phyloP scores from a whole-genome alignment of 2,113 vertebrate genomes.

The Malurus melanocephalus region DNA sequence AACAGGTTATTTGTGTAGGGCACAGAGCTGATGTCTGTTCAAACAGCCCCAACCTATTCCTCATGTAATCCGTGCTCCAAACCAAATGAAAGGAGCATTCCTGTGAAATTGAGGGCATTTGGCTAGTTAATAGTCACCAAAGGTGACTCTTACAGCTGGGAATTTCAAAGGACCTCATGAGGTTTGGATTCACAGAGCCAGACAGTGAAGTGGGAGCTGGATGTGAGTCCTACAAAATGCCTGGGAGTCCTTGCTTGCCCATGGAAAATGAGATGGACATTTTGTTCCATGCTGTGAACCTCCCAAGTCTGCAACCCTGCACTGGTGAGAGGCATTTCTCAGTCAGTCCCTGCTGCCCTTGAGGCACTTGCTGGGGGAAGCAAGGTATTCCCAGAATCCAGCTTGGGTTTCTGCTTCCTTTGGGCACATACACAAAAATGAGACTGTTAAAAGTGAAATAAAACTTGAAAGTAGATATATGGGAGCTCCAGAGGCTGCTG shows the following conservation, averaged over 20 bases:
- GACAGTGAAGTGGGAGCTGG: background rate
- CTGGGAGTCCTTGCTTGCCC: background rate
- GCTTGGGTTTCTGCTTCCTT: background rate
- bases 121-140: background rate
- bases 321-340: rapidly evolving
- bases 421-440: background rate
- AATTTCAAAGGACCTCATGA: background rate
- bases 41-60: background rate
- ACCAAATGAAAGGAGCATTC: background rate
- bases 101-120: background rate
- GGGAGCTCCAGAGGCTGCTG: background rate
- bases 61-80: background rate
- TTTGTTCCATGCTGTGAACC: background rate
- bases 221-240: background rate
- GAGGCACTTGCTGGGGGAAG: background rate
- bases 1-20: background rate
- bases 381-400: background rate
- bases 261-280: background rate
- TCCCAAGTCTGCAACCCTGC: background rate
- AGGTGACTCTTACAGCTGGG: background rate
- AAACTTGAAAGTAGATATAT: background rate
- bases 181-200: background rate
- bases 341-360: background rate
- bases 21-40: background rate
- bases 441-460: background rate